Percentiles rank a stretch among this genome's conserved stretches.
phyloP scores from a whole-genome alignment of 2,797 vertebrate species.

The Alca torda region DNA sequence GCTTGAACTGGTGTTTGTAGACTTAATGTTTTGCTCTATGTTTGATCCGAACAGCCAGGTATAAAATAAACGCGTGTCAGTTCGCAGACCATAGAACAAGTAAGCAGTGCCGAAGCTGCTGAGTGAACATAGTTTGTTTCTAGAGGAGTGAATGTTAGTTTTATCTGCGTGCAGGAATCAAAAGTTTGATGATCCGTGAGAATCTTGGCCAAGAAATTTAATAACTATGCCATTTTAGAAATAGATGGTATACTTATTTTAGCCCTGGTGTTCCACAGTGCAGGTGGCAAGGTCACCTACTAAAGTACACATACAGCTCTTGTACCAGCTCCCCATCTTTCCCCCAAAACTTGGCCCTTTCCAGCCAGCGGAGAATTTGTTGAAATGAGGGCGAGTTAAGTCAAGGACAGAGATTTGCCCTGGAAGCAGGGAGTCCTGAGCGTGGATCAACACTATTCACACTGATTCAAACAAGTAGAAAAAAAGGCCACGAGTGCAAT shows the following conservation, averaged over 20 bases:
- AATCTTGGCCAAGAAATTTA: neutral
- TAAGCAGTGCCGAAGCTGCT: neutral
- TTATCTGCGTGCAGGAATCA: accelerated
- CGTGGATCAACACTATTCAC: neutral
- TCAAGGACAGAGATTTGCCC: neutral
- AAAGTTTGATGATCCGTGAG: neutral
- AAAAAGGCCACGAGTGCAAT: neutral
- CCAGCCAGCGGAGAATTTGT: neutral
- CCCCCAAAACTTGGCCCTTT: neutral
- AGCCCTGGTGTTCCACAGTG: neutral
- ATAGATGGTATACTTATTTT: accelerated
- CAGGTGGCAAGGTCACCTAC: neutral
- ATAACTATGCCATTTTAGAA: neutral
- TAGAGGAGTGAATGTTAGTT: neutral
- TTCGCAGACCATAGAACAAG: neutral
- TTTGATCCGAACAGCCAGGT: neutral
- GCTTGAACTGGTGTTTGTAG: neutral
- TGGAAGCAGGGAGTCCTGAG: neutral
- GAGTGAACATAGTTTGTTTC: neutral
- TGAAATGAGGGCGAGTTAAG: neutral
- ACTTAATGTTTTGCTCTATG: neutral
- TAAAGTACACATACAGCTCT: neutral
- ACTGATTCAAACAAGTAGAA: no score
- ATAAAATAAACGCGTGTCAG: neutral
- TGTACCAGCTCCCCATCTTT: accelerated